These are phyloP conservation scores for Hydrolagus affinis DNA, from an alignment of 2,113 vertebrate species.

Conservation along the genomic window DNA sequence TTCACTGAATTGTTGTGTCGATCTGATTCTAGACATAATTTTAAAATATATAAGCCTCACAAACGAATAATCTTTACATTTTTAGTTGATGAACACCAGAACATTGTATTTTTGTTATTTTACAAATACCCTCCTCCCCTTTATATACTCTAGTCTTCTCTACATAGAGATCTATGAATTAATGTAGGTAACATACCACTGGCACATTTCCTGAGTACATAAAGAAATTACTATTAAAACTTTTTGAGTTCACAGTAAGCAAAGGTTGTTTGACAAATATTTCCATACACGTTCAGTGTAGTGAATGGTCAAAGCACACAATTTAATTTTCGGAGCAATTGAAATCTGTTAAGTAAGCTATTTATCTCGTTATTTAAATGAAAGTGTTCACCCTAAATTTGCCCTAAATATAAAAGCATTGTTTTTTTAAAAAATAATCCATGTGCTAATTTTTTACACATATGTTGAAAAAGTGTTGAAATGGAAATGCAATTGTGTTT, in stretches of 20 bases:
- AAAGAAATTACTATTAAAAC: background rate
- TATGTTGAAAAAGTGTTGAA: constrained; percentile 35
- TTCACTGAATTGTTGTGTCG: background rate
- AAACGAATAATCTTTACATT: background rate
- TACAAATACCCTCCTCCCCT: background rate
- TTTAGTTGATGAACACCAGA: background rate
- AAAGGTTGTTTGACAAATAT: constrained; percentile 33
- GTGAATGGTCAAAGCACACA: background rate
- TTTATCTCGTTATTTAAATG: background rate
- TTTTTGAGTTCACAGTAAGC: background rate
- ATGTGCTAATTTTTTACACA: constrained; percentile 34
- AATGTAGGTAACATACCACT: no score
- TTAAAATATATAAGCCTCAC: background rate
- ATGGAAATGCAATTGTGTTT: constrained; percentile 53
- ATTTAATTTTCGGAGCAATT: background rate
- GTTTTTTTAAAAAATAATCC: constrained; percentile 28
- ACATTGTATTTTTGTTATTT: constrained; percentile 1
- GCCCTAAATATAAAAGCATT: no score
- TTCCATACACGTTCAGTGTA: constrained; percentile 12
- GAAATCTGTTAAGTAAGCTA: no score
- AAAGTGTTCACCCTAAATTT: background rate
- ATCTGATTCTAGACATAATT: background rate
- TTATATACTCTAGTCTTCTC: no score
- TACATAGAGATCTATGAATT: background rate
- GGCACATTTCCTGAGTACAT: background rate